Conservation (phyloP, 2,113 vertebrate genomes). For the Danio rerio region DNA sequence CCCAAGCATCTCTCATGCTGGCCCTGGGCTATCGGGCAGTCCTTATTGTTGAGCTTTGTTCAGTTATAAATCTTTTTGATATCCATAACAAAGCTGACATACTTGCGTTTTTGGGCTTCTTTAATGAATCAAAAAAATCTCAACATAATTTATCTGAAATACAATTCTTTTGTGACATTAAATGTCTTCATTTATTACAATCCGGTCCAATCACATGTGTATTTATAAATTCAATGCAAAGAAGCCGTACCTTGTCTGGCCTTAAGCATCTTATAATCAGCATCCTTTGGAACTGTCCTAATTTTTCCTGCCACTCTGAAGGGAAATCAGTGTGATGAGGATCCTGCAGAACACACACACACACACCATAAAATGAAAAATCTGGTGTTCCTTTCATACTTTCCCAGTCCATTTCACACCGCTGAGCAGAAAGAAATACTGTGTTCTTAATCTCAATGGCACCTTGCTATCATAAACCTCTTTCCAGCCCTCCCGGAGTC, state of each 20-base stretch:
- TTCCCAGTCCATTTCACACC: constrained; percentile 14
- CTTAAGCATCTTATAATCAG: constrained; percentile 84
- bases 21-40: too few species aligned
- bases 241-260: constrained; percentile 82
- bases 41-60: too few species aligned
- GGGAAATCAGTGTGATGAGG: constrained; percentile 82
- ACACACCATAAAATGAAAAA: constrained; percentile 41
- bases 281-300: constrained; percentile 84
- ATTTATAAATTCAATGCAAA: background rate
- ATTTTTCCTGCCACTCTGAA: constrained; percentile 76
- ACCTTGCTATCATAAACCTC: constrained; percentile 86
- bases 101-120: too few species aligned
- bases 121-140: too few species aligned
- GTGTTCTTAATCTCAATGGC: constrained; percentile 54
- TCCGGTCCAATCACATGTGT: too few species aligned
- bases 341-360: constrained; percentile 67
- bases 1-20: too few species aligned
- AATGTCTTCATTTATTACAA: background rate
- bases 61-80: too few species aligned
- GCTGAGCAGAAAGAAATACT: constrained; percentile 39
- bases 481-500: constrained; percentile 83
- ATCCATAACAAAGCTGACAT: too few species aligned
- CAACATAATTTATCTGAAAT: background rate
- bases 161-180: background rate
- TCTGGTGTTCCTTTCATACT: constrained; percentile 11